Evolutionary conservation across 2,888 invertebrate species (phyloP), one percentile per base, ranked within the genome.

Genomic region (Dorcus hopei): DNA sequence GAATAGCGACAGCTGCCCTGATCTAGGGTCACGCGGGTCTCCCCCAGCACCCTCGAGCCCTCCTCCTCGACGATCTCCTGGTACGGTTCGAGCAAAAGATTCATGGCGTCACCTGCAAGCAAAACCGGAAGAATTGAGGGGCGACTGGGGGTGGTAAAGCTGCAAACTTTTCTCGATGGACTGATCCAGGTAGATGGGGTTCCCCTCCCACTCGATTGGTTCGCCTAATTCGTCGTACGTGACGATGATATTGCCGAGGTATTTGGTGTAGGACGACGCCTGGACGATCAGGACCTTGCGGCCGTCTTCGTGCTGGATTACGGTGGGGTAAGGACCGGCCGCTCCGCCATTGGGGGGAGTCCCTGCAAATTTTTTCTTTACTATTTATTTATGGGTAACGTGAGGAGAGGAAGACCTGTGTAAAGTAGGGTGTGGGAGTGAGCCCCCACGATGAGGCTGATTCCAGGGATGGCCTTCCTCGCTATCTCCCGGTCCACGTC

Each of bases 371-470:
- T 19, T 19, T 19, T 19, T 19, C 14, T 14, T 14, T 14, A 14
- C 1, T 14, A 14, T 14, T 14, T 14, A 14, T 14, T 14, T 14
- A 1, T 14, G 14, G 14, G 14, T 1, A 14, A 14, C 19, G 1
- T 19, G 19, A 49, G 4, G 2, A 7, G 26, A 55, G 50, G 39
- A 50, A 40, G 23, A 67, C 82, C 82, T 6, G 87, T 87, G 74
- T 85, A 93, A 0, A 94, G 81, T 65, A 94, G 85, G 0, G 89
- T 87, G 74, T 95, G 91, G 0, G 91, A 88, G 74, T 94, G 94
- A 0, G 87, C 90, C 4, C 94, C 94, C n/a, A 95, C 88, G 57
- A 95, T 88, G 0, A 94, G 81, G 73, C 93, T 91, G 53, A 95
- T 83, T 38, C 86, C 84, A 0, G 85, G 82, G 2, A 88, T 83